Evolutionary conservation across 2,888 invertebrate species (phyloP), one percentile per base, ranked within the genome.

Genomic region (Pristionchus exspectatus): DNA sequence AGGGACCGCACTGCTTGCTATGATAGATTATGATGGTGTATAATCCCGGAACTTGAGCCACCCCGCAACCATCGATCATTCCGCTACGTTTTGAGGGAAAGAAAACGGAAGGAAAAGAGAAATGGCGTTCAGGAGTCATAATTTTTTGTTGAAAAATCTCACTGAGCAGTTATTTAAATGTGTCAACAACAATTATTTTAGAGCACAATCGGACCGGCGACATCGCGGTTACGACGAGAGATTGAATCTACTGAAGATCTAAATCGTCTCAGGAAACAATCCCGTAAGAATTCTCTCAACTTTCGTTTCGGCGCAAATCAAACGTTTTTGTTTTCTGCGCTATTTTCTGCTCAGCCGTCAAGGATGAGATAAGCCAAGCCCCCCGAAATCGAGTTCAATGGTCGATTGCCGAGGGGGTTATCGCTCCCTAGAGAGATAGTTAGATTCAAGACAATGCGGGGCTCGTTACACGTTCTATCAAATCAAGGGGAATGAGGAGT

Each of bases 11-110:
- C 7, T 63, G 63, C 69, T 27, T 72, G n/a, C 66, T 30, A 4
- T 77, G 77, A 77, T 44, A 27, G 81, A 81, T 81, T 44, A 81
- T 81, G 50, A 27, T 44, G 74, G 74, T 44, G 81, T 27, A 1
- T 81, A 81, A 50, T 50, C 50, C 81, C 81, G 81, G 81, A 77
- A 77, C 69, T 69, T 27, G 69, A 69, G 69, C 74, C 74, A 77
- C 21, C 33, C 74, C 27, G 33, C 74, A 74, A 14, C 14, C 50
- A 81, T 81, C 44, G n/a, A 81, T 81, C 81, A 81, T 81, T 81
- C n/a, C 50, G n/a, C 27, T 50, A 50, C 81, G 38, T 81, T 81
- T 81, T 24, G 7, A 21, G 12, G 44, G 9, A 44, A 9, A 44
- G 24, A 44, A 77, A 24, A 24, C 5, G 24, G 18, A 10, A 9